A percentile compares a stretch with the other conserved stretches of the same genome.
These are phyloP conservation scores for Naso thynnoides DNA, from an alignment of 2,797 vertebrate genomes.

Conservation along the genomic window DNA sequence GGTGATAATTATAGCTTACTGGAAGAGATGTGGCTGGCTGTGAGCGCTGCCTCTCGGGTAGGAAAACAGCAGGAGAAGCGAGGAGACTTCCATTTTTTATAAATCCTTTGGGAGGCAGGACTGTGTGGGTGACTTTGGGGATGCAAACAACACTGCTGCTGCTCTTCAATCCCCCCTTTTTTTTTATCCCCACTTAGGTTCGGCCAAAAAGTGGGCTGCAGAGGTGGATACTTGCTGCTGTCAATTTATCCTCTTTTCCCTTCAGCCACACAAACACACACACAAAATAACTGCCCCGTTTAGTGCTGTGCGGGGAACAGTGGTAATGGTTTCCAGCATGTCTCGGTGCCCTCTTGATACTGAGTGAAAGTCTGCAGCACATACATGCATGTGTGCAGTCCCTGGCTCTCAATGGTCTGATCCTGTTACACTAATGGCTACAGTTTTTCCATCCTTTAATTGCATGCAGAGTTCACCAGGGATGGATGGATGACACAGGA, in stretches of 20 bases:
- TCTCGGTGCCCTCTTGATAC: conserved; percentile 17
- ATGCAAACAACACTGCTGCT: conserved; percentile 22
- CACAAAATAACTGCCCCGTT: conserved; percentile 18
- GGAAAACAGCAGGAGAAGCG: conserved; percentile 42
- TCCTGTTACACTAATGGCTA: conserved; percentile 79
- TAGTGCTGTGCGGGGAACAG: conserved; percentile 20
- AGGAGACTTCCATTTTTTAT: conserved; percentile 50
- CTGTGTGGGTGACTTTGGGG: conserved; percentile 44
- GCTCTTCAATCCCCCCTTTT: conserved; percentile 24
- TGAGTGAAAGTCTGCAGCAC: conserved; percentile 34
- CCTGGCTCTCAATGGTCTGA: conserved; percentile 57
- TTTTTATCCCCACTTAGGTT: conserved; percentile 25
- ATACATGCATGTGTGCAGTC: conserved; percentile 35
- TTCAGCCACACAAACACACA: conserved; percentile 5
- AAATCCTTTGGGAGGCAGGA: conserved; percentile 33
- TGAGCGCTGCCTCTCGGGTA: conserved; percentile 43
- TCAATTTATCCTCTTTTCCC: conserved; percentile 26
- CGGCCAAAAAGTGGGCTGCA: conserved; percentile 24
- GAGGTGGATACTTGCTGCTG: conserved; percentile 12
- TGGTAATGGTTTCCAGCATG: conserved; percentile 40
- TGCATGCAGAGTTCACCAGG: conserved; percentile 54
- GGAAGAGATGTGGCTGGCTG: conserved; percentile 67
- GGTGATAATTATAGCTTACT: conserved; percentile 77
- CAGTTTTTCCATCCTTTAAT: conserved; percentile 61
- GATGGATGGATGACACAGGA: conserved; percentile 66